A percentile compares a stretch with the other conserved stretches of the same genome.
Conservation (phyloP, 2,113 vertebrate genomes). For the Gymnobelideus leadbeateri region DNA sequence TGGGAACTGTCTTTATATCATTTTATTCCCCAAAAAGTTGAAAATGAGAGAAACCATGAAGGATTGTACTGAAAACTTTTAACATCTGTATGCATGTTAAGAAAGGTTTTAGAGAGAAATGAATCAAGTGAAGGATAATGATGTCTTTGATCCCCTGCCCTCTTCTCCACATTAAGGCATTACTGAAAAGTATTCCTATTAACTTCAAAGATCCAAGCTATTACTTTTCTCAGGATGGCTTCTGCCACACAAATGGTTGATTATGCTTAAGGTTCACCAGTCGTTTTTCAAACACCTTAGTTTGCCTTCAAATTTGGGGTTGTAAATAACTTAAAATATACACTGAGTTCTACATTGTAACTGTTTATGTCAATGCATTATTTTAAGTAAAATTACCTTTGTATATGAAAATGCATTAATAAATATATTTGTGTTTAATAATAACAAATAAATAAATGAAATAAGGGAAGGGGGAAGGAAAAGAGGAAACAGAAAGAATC, state of each 20-base stretch:
- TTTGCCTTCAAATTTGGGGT: neutral
- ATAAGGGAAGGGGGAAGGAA: neutral
- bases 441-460: neutral
- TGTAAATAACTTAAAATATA: neutral
- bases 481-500: neutral
- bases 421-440: neutral
- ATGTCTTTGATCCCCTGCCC: neutral
- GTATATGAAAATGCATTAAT: neutral
- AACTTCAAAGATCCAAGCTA: neutral
- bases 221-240: neutral
- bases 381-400: neutral
- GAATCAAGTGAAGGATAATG: neutral
- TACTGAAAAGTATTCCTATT: neutral
- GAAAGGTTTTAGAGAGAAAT: neutral
- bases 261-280: neutral
- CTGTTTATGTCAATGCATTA: neutral
- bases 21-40: neutral
- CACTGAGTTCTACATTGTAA: neutral
- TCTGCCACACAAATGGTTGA: neutral
- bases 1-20: neutral
- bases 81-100: neutral
- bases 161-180: neutral
- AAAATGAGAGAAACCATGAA: neutral
- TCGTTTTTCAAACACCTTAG: neutral
- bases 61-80: neutral